Evolutionary conservation across 1,140 invertebrate species (phyloP), one percentile per base, ranked within the genome.

Genomic region (Helicoverpa armigera): DNA sequence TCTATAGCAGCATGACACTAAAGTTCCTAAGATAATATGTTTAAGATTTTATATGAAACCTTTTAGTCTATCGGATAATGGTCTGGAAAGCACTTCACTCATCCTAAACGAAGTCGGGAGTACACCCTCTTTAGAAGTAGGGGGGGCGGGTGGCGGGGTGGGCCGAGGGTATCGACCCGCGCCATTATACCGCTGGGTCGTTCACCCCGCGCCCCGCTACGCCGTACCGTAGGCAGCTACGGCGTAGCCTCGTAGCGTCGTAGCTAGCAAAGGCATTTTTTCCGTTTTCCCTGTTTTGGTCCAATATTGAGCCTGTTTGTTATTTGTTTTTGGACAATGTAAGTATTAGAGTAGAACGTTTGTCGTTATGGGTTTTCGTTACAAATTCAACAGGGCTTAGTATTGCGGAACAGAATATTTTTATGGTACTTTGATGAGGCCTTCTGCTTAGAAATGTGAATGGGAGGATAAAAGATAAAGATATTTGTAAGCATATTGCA

Each of bases 141-240:
- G 53, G 80, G 80, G 31, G 75, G 58, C 58, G 60, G 65, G 48
- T 72, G 84, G 69, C 80, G 67, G 75, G 82, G 74, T 53, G 78
- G 61, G 80, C 65, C 23, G 82, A 82, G 89, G 89, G 82, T 92
- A 93, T 93, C 92, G 92, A 93, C 91, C 91, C 81, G 85, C 84
- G 85, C 81, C 88, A 84, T 82, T 85, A 85, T 81, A 83, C 80
- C 82, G 81, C 87, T 75, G 79, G 91, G 91, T 91, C 92, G 85
- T 93, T 91, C 88, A 92, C 87, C 92, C 88, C 87, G 83, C 87
- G 82, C 80, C 81, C 83, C 86, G 81, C 85, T 84, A 87, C 87
- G 82, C 83, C 16, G 51, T 58, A 65, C 70, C 79, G 76, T 82
- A 82, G 74, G 58, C 65, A 69, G 80, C 82, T 87, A 89, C 87